A percentile compares a stretch with the other conserved stretches of the same genome.
Conservation (phyloP, 2,113 vertebrate genomes). For the Callipepla squamata region DNA sequence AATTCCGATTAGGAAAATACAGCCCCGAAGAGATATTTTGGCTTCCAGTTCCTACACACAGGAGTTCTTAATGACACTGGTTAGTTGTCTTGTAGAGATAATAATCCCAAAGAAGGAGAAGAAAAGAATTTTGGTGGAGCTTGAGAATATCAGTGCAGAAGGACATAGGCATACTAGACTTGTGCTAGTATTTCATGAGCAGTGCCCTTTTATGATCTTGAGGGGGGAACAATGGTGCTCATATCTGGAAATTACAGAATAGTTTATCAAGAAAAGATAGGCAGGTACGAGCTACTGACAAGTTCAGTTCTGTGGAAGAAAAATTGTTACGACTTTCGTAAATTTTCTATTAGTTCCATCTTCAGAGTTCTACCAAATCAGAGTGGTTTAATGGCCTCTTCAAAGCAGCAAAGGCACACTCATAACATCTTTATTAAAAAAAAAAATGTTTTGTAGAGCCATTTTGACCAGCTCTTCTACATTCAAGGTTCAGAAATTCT, state of each 20-base stretch:
- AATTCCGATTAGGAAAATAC: slow-evolving; percentile 35
- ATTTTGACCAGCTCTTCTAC: background rate
- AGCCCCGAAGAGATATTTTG: background rate
- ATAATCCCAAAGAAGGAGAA: background rate
- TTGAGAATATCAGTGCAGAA: background rate
- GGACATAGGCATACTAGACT: background rate
- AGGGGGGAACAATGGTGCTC: background rate
- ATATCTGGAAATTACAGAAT: background rate
- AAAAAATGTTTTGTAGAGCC: background rate
- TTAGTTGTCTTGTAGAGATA: background rate
- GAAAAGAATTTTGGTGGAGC: background rate
- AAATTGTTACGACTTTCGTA: background rate
- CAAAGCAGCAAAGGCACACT: background rate
- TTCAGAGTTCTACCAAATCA: background rate
- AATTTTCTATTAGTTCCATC: background rate
- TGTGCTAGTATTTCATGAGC: background rate
- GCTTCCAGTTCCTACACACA: background rate
- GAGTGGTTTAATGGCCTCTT: background rate
- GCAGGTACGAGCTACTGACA: background rate
- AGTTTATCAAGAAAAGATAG: background rate
- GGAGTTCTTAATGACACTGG: background rate
- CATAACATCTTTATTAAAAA: slow-evolving; percentile 20
- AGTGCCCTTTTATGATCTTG: background rate
- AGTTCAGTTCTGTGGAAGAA: background rate
- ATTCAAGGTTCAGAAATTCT: slow-evolving; percentile 6